Evolutionary conservation across 2,888 invertebrate species (phyloP), one percentile per base, ranked within the genome.

Genomic region (Eupithecia inturbata): DNA sequence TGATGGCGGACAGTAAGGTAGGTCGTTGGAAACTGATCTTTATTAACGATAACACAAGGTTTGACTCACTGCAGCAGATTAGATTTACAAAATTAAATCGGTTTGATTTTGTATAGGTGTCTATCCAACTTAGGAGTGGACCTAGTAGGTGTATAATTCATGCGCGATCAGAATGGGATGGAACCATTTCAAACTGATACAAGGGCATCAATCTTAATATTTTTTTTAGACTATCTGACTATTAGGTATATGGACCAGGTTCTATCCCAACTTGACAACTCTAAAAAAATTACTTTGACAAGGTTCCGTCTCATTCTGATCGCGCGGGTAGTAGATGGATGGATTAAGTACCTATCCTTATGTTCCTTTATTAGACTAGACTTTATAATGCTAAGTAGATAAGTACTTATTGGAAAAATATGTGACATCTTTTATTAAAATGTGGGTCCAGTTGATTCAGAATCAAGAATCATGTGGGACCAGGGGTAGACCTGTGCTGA

Each of bases 1-100:
- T 16, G 33, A 60, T 66, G 39, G 72, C 68, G 19, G 73, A 53
- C 60, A 71, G 62, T 19, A 19, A 19, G 53, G 39, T 53, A 39
- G 31, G 41, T 53, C 28, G 53, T 68, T 60, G 19, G 4, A 71
- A 62, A 36, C 63, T 73, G 22, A 71, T 39, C 70, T 41, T 68
- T 73, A 73, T 69, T 19, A 6, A 9, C 6, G 45, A 53, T 14
- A 0, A 0, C 0, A 10, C 28, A 68, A 31, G 31, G 31, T 31
- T 62, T 31, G 19, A 19, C 19, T 19, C 31, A 19, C 9, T 31
- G 19, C 31, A 31, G 16, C 19, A 62, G 16, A 0, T 62, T 62
- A 12, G 26, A 14, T 57, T 12, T 57, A 57, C 26, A 14, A n/a
- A n/a, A n/a, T n/a, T n/a, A n/a, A 57, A 57, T 57, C 12, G 26